phyloP scores from a whole-genome alignment of 2,113 vertebrate genomes.

The Sapajus apella region DNA sequence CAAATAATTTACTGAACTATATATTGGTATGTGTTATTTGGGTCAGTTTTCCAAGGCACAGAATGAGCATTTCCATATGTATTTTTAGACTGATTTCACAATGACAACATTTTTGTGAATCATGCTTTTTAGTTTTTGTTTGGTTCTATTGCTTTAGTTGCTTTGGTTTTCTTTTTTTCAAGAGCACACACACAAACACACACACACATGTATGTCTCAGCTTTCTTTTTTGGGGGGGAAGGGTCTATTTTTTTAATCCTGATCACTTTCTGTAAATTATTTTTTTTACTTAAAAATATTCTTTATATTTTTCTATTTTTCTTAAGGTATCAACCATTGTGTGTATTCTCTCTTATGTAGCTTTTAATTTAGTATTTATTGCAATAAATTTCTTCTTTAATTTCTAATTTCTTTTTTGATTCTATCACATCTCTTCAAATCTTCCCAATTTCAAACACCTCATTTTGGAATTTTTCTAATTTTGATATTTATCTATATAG shows the following conservation, averaged over 20 bases:
- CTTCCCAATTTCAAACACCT: background rate
- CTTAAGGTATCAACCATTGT: background rate
- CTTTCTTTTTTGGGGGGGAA: background rate
- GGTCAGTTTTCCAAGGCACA: background rate
- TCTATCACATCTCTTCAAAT: background rate
- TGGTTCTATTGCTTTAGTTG: background rate
- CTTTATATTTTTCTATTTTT: background rate
- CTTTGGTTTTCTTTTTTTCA: background rate
- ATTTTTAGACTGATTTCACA: background rate
- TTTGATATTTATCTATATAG: background rate
- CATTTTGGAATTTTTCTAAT: background rate
- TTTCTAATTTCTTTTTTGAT: background rate
- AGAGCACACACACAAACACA: background rate
- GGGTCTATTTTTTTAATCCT: background rate
- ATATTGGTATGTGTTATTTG: background rate
- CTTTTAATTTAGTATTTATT: slow-evolving; percentile 1
- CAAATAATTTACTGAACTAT: background rate
- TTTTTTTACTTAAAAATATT: background rate
- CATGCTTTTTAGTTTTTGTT: background rate
- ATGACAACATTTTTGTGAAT: background rate
- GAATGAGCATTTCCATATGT: background rate
- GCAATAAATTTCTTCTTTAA: background rate
- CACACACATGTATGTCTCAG: accelerated
- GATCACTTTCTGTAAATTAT: background rate
- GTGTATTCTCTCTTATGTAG: background rate